Evolutionary conservation across 2,797 vertebrate genomes (phyloP), one percentile per base, ranked within the genome.

Genomic region (Prionace glauca): DNA sequence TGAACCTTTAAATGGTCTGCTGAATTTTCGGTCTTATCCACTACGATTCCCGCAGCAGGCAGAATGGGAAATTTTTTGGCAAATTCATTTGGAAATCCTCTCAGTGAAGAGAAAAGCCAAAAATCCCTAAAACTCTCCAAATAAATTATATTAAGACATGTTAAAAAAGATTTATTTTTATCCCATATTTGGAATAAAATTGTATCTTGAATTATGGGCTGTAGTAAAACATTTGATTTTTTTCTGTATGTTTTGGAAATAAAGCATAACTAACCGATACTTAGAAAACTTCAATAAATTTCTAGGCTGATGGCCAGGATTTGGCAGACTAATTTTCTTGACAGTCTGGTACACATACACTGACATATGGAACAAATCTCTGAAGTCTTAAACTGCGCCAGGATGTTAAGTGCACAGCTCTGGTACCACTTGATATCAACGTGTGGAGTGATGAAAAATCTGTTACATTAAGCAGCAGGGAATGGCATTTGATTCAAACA

Each of bases 281-380:
- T 72, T 71, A 90, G 3, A n/a, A 90, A 90, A 62, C 56, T 92
- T 92, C 22, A n/a, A 92, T 77, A 29, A 95, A 95, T 50, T 77
- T 95, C 50, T 95, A 74, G 71, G 71, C 93, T 95, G 93, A 50
- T 95, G 9, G 93, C 67, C 93, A 95, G 41, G 26, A 77, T 77
- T 95, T 95, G 69, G 69, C 71, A 95, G 69, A 95, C 72, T 77
- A 95, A 95, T 95, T 95, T 95, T 77, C 71, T 95, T 77, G 72
- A 95, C 71, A 60, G 93, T 50, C 93, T 95, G 93, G 69, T 95
- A 18, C 71, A 77, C 93, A 95, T 95, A 50, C 41, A 95, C 69
- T 95, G 93, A 72, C 93, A 95, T 95, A 95, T 95, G 93, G 93
- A 95, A 77, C 93, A 95, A 77, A 60, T 95, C 93, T 95, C 93